Evolutionary conservation across 2,797 vertebrate genomes (phyloP).

Genomic region (Melopsittacus undulatus): DNA sequence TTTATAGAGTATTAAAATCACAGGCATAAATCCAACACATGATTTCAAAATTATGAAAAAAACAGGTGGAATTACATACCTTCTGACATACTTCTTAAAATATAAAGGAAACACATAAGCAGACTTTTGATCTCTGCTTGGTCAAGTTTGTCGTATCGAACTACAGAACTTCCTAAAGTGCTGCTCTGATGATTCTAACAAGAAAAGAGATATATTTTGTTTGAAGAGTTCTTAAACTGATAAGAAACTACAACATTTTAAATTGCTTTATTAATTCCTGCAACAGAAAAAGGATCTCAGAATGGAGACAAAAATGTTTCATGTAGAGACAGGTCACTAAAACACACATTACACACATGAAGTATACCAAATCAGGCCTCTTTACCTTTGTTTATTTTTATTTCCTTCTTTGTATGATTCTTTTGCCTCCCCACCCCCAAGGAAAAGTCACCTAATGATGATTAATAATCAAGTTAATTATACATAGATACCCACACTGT

Average conservation of each 20-base stretch:
- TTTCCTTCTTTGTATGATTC: not conserved
- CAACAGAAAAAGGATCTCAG: not conserved
- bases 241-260: not conserved
- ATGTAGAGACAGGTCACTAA: not conserved
- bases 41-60: not conserved
- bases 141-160: constrained; percentile 95
- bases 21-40: not conserved
- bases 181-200: constrained; percentile 86
- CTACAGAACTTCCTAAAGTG: constrained; percentile 83
- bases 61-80: constrained; percentile 76
- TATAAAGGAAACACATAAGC: constrained; percentile 95
- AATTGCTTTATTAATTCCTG: constrained; percentile 30
- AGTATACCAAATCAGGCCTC: not conserved
- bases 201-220: constrained; percentile 2
- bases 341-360: not conserved
- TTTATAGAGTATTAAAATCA: not conserved
- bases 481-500: not conserved
- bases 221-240: not conserved
- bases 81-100: constrained; percentile 98
- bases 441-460: not conserved
- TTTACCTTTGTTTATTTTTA: not conserved
- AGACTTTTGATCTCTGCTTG: constrained; percentile 94
- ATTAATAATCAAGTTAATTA: not conserved
- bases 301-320: not conserved
- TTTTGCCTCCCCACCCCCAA: accelerated